Evolutionary conservation across 2,113 vertebrate species (phyloP).

Genomic region (Neogobius melanostomus): DNA sequence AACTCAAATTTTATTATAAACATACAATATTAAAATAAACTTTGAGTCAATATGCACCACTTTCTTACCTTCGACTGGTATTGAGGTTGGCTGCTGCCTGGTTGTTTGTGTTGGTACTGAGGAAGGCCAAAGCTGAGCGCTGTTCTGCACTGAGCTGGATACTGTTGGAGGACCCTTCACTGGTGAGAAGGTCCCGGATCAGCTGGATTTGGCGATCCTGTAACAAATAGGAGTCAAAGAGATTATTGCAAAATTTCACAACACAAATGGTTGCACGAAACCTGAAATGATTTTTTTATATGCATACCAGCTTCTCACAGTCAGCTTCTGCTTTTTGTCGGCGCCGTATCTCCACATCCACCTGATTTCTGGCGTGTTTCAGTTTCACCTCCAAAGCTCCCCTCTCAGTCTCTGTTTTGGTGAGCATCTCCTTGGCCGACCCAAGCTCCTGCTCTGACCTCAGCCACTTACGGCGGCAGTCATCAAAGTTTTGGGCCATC

Average conservation of each 20-base stretch:
- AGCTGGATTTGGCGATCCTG: slow-evolving; percentile 96
- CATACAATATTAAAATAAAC: too few relatives aligned
- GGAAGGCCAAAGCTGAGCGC: slow-evolving; percentile 90
- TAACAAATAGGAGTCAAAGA: not conserved
- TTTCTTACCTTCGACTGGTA: slow-evolving; percentile 83
- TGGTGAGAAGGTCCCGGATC: slow-evolving; percentile 92
- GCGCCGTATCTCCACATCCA: slow-evolving; percentile 94
- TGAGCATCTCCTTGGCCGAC: slow-evolving; percentile 84
- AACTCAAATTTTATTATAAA: not conserved
- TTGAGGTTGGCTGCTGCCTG: slow-evolving; percentile 65
- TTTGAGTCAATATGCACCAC: not conserved
- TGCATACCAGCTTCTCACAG: slow-evolving; percentile 90
- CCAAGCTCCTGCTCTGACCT: slow-evolving; percentile 81
- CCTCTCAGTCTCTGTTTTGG: slow-evolving; percentile 87
- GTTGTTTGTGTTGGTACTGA: slow-evolving; percentile 84
- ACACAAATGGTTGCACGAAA: too few relatives aligned
- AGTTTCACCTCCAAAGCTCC: slow-evolving; percentile 92
- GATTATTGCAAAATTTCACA: too few relatives aligned
- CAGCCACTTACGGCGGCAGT: slow-evolving; percentile 84
- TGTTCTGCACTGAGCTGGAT: slow-evolving; percentile 96
- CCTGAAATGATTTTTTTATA: not conserved
- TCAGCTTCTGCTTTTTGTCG: slow-evolving; percentile 91
- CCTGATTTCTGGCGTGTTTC: slow-evolving; percentile 97
- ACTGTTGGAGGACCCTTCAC: slow-evolving; percentile 87
- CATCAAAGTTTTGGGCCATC: slow-evolving; percentile 89